Percentiles rank a stretch among this genome's conserved stretches.
Evolutionary conservation across 1,140 invertebrate species (phyloP).

Genomic region (Stenopsyche tienmushanensis): DNA sequence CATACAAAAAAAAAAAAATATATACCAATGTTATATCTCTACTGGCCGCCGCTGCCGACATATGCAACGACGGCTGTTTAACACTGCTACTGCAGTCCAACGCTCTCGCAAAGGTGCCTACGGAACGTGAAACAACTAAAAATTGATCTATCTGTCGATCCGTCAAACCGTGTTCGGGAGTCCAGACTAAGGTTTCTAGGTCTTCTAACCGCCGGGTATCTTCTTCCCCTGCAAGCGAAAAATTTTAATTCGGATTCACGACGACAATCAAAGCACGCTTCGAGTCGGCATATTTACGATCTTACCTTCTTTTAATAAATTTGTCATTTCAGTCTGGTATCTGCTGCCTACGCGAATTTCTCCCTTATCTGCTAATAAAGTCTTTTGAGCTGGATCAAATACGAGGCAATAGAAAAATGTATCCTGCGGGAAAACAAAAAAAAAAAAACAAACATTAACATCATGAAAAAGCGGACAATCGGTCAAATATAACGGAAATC

Average conservation of each 20-base stretch:
- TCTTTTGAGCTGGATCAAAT: slow-evolving; percentile 98
- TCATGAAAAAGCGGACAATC: no score
- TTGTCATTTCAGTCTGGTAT: slow-evolving; percentile 91
- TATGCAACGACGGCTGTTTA: slow-evolving; percentile 96
- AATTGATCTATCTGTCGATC: slow-evolving; percentile 99
- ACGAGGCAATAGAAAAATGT: slow-evolving; percentile 99
- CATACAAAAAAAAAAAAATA: slow-evolving; percentile 14
- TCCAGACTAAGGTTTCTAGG: slow-evolving; percentile 92
- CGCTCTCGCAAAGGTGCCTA: slow-evolving; percentile 97
- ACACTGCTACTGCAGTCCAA: slow-evolving; percentile 97
- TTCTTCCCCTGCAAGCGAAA: slow-evolving; percentile 60
- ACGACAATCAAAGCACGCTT: neutral
- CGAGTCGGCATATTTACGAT: no score
- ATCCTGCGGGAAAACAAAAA: slow-evolving; percentile 71
- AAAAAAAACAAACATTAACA: neutral
- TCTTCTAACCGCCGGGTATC: slow-evolving; percentile 76
- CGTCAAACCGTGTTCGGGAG: slow-evolving; percentile 82
- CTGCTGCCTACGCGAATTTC: slow-evolving; percentile 87
- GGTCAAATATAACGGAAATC: neutral
- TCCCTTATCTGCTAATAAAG: slow-evolving; percentile 96
- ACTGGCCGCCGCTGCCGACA: slow-evolving; percentile 98
- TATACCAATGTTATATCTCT: slow-evolving; percentile 92
- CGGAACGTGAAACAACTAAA: slow-evolving; percentile 94
- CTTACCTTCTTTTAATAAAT: slow-evolving; percentile 70
- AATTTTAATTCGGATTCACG: neutral